Evolutionary conservation across 2,888 invertebrate species (phyloP).

Genomic region (Scaptomyza polygonia): DNA sequence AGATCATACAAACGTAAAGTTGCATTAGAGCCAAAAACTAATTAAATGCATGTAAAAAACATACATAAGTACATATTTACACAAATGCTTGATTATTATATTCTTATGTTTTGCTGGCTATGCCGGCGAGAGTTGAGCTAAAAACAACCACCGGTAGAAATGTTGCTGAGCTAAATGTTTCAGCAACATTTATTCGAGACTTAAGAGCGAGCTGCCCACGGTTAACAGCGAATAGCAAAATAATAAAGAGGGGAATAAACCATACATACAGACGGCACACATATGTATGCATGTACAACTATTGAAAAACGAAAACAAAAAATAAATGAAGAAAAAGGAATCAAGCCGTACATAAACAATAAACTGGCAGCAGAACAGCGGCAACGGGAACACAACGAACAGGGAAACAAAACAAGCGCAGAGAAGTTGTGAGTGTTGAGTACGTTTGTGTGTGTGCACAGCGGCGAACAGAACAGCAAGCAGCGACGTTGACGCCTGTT

Average conservation of each 20-base stretch:
- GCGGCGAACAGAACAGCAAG: slow-evolving; percentile 12
- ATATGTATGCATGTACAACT: slow-evolving; percentile 19
- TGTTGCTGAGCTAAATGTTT: slow-evolving; percentile 46
- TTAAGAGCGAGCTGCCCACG: slow-evolving; percentile 5
- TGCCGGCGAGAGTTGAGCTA: slow-evolving; percentile 6
- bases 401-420: slow-evolving; percentile 44
- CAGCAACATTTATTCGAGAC: slow-evolving; percentile 47
- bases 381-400: slow-evolving; percentile 30
- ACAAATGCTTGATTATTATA: slow-evolving; percentile 16
- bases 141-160: slow-evolving; percentile 46
- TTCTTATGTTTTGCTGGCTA: slow-evolving; percentile 10
- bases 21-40: not conserved
- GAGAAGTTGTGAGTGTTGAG: slow-evolving; percentile 5
- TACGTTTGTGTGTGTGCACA: slow-evolving; percentile 28
- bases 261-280: slow-evolving; percentile 4
- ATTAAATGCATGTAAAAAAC: not conserved
- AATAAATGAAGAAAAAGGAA: slow-evolving; percentile 64
- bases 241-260: slow-evolving; percentile 18
- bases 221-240: slow-evolving; percentile 16
- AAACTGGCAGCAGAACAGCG: slow-evolving; percentile 30
- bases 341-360: slow-evolving; percentile 76
- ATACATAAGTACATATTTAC: not conserved
- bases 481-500: slow-evolving; percentile 27
- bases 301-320: slow-evolving; percentile 30
- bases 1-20: not conserved